Conservation (phyloP, 2,888 invertebrate species). For the Aromia moschata region DNA sequence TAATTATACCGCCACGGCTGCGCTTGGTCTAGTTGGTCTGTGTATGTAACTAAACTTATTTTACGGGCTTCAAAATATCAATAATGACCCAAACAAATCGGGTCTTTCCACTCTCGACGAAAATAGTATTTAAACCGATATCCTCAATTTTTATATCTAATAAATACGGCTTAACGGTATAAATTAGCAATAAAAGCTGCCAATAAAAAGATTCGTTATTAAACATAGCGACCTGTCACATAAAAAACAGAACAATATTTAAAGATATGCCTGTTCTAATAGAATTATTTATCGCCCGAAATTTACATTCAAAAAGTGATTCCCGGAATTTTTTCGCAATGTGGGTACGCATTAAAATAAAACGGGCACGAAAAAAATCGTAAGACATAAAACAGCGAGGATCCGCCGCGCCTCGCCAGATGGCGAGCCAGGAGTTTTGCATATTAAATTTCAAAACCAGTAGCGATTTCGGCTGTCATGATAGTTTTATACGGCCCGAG, state of each 20-base stretch:
- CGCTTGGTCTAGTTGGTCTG: too few relatives aligned
- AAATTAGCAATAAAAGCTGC: not conserved
- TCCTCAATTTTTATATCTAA: not conserved
- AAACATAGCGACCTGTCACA: not conserved
- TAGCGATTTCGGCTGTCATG: constrained; percentile 36
- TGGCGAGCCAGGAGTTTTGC: constrained; percentile 16
- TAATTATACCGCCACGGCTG: too few relatives aligned
- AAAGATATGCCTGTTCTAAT: not conserved
- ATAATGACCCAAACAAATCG: too few relatives aligned
- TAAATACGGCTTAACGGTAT: not conserved
- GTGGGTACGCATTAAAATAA: not conserved
- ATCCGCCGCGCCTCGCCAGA: not conserved
- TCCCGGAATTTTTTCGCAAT: not conserved
- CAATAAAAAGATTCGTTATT: not conserved
- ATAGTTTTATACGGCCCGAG: constrained; percentile 9
- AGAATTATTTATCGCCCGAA: not conserved
- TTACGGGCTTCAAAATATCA: too few relatives aligned
- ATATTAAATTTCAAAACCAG: constrained; percentile 40
- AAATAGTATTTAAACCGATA: not conserved
- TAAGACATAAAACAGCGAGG: constrained; percentile 6
- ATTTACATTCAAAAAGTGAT: not conserved
- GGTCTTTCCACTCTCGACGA: too few relatives aligned
- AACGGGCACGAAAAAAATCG: too few relatives aligned
- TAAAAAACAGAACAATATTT: not conserved
- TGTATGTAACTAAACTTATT: too few relatives aligned